phyloP scores from a whole-genome alignment of 2,797 vertebrate genomes.

The Ctenosaura bakeri region DNA sequence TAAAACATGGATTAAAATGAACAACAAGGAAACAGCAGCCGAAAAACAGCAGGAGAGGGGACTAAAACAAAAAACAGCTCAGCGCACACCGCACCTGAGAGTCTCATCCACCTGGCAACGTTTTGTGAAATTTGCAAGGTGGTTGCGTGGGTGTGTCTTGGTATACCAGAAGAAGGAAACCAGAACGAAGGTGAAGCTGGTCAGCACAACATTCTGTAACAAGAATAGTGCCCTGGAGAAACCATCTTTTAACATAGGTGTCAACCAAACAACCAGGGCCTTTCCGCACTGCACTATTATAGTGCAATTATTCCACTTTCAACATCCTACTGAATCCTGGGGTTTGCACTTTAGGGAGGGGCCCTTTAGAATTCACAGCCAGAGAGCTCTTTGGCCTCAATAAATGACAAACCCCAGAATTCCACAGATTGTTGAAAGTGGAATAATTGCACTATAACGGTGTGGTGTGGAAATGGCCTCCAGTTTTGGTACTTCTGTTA shows the following conservation, averaged over 20 bases:
- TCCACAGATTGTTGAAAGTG: too few relatives aligned
- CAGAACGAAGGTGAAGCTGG: neutral
- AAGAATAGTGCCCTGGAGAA: neutral
- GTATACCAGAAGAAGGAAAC: neutral
- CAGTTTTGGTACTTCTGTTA: neutral
- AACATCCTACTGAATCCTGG: too few relatives aligned
- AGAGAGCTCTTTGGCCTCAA: too few relatives aligned
- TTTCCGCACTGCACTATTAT: too few relatives aligned
- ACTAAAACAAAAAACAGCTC: neutral
- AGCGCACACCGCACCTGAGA: too few relatives aligned
- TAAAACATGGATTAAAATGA: conserved; percentile 14
- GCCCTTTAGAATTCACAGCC: too few relatives aligned
- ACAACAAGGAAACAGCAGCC: neutral
- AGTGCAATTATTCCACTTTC: too few relatives aligned
- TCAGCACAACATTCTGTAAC: neutral
- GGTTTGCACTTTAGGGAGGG: too few relatives aligned
- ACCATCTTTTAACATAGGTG: neutral
- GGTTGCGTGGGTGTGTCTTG: neutral
- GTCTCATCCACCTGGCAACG: neutral
- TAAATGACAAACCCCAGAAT: too few relatives aligned
- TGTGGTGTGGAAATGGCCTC: too few relatives aligned
- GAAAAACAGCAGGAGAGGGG: too few relatives aligned
- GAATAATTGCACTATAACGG: too few relatives aligned
- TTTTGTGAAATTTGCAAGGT: neutral
- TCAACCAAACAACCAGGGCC: neutral